Evolutionary conservation across 2,888 invertebrate species (phyloP), one percentile per base, ranked within the genome.

Genomic region (Platycheirus rosarum): DNA sequence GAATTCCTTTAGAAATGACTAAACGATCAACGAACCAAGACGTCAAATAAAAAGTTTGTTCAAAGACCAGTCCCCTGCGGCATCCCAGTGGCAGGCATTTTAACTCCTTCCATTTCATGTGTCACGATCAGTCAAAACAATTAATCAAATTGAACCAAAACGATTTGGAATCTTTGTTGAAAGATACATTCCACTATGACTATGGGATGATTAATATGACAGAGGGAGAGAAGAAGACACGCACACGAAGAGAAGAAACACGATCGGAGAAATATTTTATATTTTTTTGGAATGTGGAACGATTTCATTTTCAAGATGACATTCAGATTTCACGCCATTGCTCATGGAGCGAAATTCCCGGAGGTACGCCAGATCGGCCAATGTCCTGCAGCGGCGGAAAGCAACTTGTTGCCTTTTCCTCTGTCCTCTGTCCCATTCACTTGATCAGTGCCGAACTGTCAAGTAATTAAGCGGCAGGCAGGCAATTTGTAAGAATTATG

Each of bases 401-500:
- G 35, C 14, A 80, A 76, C 80, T 70, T 62, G 80, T 71, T 80
- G 60, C 32, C 18, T 16, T 35, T 49, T 18, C n/a, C 35, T 13
- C 40, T 60, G 20, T 53, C 8, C 26, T 40, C 16, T 40, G 37
- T 37, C 14, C 35, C n/a, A 32, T 40, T 37, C 42, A 26, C 37
- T n/a, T 57, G 35, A 20, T 70, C 60, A 26, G 13, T 46, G 62
- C 35, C 14, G 63, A 53, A 35, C 49, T 68, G 63, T 73, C 68
- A 82, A 68, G 82, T 82, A 77, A 82, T 82, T 82, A 82, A 82
- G 62, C 62, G 44, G 63, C 77, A 77, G 49, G 62, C 37, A 49
- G 46, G 71, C 82, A 82, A 77, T 77, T 82, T 82, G 71, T 62
- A 77, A 62, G 63, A 82, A 73, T 82, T 82, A 68, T 82, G 82